Conservation (phyloP, 2,113 vertebrate genomes). For the Falcunculus frontatus region DNA sequence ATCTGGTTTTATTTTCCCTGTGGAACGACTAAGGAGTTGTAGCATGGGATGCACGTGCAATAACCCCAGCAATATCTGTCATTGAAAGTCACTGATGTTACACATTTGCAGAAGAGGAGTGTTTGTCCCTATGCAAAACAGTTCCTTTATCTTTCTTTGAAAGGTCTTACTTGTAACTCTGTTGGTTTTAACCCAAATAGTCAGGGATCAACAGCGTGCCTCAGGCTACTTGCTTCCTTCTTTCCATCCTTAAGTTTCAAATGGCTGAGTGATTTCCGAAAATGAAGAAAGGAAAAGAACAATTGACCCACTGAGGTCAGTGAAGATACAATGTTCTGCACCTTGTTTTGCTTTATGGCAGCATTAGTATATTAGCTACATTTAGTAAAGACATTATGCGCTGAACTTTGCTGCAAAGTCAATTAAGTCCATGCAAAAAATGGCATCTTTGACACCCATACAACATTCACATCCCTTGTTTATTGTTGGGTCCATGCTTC, state of each 20-base stretch:
- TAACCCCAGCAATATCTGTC: background rate
- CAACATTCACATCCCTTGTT: background rate
- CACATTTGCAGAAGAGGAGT: background rate
- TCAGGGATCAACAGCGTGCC: background rate
- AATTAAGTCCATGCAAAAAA: background rate
- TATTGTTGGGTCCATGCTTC: background rate
- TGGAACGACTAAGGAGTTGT: background rate
- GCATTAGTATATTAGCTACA: background rate
- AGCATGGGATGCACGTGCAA: background rate
- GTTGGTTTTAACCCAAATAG: background rate
- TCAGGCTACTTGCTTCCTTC: background rate
- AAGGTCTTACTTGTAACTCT: background rate
- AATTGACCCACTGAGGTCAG: background rate
- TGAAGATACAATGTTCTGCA: background rate
- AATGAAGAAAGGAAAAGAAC: background rate
- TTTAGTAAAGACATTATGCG: background rate
- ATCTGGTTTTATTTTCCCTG: background rate
- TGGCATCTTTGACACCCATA: background rate
- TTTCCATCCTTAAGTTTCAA: background rate
- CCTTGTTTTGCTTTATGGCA: background rate
- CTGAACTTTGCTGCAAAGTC: background rate
- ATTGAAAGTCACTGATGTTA: background rate
- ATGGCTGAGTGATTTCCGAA: background rate
- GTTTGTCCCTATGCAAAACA: background rate
- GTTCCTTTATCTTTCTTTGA: background rate